Evolutionary conservation across 2,888 invertebrate genomes (phyloP).

Genomic region (Drosophila mimica): DNA sequence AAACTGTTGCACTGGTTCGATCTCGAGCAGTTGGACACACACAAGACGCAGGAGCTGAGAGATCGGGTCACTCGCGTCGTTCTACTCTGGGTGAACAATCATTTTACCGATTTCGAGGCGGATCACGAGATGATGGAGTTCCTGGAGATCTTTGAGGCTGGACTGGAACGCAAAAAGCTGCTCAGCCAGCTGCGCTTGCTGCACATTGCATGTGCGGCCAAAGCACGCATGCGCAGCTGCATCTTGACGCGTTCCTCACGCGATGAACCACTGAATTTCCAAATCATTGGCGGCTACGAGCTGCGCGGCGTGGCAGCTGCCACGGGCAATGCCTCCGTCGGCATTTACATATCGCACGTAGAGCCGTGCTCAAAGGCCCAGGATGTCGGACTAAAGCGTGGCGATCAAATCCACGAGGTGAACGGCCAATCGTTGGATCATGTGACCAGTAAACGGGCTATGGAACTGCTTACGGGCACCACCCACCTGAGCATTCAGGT

Average conservation of each 20-base stretch:
- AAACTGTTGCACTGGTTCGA: conserved; percentile 96
- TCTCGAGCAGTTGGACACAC: conserved; percentile 87
- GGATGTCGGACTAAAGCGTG: conserved; percentile 97
- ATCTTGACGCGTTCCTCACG: conserved; percentile 96
- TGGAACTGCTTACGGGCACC: conserved; percentile 96
- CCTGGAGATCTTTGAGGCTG: conserved; percentile 95
- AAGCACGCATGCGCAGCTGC: conserved; percentile 96
- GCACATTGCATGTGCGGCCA: conserved; percentile 98
- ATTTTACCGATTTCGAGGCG: conserved; percentile 98
- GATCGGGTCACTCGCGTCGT: conserved; percentile 97
- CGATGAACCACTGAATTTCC: conserved; percentile 97
- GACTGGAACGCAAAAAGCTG: conserved; percentile 94
- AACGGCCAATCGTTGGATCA: conserved; percentile 98
- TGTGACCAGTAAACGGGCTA: conserved; percentile 94
- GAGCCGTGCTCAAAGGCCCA: conserved; percentile 97
- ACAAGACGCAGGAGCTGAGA: conserved; percentile 83
- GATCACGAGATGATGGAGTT: conserved; percentile 98
- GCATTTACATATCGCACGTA: conserved; percentile 97
- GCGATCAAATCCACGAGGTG: conserved; percentile 98
- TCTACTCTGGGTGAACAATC: conserved; percentile 99
- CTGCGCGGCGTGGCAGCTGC: conserved; percentile 85
- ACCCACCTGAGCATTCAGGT: conserved; percentile 98
- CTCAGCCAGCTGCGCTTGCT: conserved; percentile 92
- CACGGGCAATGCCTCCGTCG: conserved; percentile 87
- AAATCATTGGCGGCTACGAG: conserved; percentile 97